Base-by-base conservation (phyloP, 92 coral and sea anemone species). In the Zoanthus gigantus region DNA sequence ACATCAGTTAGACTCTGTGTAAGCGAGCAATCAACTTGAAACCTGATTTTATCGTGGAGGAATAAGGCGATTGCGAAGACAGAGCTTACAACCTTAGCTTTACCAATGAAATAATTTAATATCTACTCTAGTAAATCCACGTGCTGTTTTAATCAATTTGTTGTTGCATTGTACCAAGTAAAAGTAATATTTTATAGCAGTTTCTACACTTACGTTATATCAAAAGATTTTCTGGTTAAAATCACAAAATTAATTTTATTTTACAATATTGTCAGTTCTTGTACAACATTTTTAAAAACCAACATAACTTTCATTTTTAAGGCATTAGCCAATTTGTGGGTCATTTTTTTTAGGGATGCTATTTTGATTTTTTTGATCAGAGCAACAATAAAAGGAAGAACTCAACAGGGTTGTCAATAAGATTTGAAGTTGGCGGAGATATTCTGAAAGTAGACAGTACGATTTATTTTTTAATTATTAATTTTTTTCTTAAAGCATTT, bases 81-180 rank as follows among this genome's bases (percentile, higher is more conserved):
- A 77, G 23, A 54, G 82, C 37, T 37, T 17, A 75, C 42, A 1
- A 37, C 42, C 3, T 1, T 34, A 34, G 3, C 42, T 37, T 37
- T 37, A 37, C 42, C 42, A 37, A 37, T 23, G 23, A 23, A 23
- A 23, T 4, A 37, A 37, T 37, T 37, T 37, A 75, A 52, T 52
- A 66, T 77, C 53, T 32, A 23, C 65, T 11, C 46, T 11, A 76
- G 9, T 0, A 31, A 76, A 29, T 77, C 68, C 82, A 77, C 82
- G 82, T 54, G 67, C 68, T 77, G 30, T 29, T 77, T 54, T 15
- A 15, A 54, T 18, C 10, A 16, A 63, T n/a, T 60, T 63, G 11
- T 42, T 73, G 50, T 14, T 23, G 23, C 14, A 16, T 14, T 54
- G 17, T 48, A 30, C 8, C 47, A 17, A 44, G 47, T 5, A 5